Evolutionary conservation across 1,140 invertebrate genomes (phyloP).

Genomic region (Caenorhabditis remanei): DNA sequence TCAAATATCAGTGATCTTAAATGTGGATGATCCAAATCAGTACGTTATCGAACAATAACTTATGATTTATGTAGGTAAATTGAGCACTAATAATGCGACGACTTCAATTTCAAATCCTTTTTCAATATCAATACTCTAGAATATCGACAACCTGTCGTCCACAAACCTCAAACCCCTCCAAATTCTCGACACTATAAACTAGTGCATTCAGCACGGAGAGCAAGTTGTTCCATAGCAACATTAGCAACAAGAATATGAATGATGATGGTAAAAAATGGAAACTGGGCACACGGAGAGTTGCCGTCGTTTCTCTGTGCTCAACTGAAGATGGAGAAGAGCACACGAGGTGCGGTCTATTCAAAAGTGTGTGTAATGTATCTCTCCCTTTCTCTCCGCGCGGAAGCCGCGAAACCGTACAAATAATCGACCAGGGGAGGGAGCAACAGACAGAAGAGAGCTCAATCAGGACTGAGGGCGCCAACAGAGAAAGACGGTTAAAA

Average conservation of each 20-base stretch:
- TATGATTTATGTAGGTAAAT: too few species aligned
- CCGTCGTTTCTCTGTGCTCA: conserved; percentile 31
- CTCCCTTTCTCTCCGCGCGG: conserved; percentile 36
- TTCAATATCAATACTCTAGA: too few species aligned
- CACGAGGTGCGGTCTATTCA: conserved; percentile 44
- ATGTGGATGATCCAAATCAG: too few species aligned
- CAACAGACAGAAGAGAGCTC: not conserved
- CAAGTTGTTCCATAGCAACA: conserved; percentile 51
- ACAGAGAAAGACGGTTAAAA: conserved; percentile 7
- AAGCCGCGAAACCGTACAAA: conserved; percentile 56
- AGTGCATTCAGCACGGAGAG: conserved; percentile 37
- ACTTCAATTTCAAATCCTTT: too few species aligned
- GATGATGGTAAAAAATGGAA: conserved; percentile 44
- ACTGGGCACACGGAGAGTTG: not conserved
- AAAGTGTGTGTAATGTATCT: conserved; percentile 47
- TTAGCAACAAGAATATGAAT: not conserved
- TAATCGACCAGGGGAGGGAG: conserved; percentile 4
- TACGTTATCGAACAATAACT: too few species aligned
- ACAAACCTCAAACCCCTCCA: conserved; percentile 11
- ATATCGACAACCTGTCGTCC: not conserved
- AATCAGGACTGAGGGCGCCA: conserved; percentile 24
- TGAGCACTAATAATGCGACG: too few species aligned
- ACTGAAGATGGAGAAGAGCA: conserved; percentile 24
- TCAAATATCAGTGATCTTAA: too few species aligned
- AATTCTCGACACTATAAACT: conserved; percentile 20